phyloP scores from a whole-genome alignment of 2,113 vertebrate species.

The Eupsittula cactorum region DNA sequence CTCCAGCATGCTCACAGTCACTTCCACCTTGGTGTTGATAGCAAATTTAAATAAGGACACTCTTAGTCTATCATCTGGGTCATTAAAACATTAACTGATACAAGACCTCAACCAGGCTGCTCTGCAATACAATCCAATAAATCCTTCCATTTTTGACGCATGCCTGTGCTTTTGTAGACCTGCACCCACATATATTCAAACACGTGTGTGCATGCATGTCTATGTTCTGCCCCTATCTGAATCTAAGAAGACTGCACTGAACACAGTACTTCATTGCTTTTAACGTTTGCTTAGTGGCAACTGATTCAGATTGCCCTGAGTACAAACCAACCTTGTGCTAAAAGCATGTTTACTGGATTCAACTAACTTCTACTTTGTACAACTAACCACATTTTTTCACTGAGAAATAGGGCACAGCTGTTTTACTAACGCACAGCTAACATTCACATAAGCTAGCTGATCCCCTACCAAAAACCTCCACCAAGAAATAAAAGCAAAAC shows the following conservation, averaged over 20 bases:
- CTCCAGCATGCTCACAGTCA: neutral
- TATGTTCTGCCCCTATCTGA: neutral
- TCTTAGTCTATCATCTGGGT: neutral
- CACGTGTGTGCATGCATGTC: rapidly evolving
- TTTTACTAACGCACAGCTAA: neutral
- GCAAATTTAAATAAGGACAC: neutral
- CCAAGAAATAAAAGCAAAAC: neutral
- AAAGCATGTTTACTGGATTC: neutral
- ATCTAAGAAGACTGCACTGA: neutral
- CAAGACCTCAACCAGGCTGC: neutral
- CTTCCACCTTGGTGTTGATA: neutral
- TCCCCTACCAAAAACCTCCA: neutral
- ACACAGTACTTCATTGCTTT: neutral
- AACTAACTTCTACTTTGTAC: neutral
- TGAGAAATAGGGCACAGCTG: neutral
- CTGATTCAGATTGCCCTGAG: neutral
- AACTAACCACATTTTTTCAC: neutral
- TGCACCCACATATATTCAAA: neutral
- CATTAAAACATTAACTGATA: neutral
- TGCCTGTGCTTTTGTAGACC: neutral
- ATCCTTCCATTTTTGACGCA: neutral
- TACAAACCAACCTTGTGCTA: neutral
- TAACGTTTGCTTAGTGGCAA: neutral
- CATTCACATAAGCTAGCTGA: neutral
- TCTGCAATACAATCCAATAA: neutral